These are phyloP conservation scores for Botia almorhae DNA, from an alignment of 2,797 vertebrate species.

Conservation along the genomic window DNA sequence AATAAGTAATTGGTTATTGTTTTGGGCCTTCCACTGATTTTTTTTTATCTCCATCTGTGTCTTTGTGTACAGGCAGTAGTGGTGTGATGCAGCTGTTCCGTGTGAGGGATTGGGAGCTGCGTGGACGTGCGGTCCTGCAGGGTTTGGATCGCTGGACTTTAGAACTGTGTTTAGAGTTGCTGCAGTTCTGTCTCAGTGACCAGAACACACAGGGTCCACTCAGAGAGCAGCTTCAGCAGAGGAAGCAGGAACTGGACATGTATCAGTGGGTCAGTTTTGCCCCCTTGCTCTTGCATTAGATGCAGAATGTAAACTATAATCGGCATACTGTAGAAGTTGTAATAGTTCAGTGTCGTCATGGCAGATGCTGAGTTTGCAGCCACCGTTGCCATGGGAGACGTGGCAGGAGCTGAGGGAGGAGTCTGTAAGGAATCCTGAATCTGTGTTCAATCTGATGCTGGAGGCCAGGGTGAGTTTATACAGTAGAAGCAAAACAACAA, in stretches of 20 bases:
- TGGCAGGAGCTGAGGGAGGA: conserved; percentile 90
- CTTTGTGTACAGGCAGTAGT: conserved; percentile 70
- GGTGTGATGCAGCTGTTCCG: conserved; percentile 85
- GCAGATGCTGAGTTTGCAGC: conserved; percentile 86
- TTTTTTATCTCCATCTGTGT: neutral
- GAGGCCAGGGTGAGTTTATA: conserved; percentile 83
- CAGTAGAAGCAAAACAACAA: neutral
- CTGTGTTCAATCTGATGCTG: conserved; percentile 82
- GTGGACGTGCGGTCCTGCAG: conserved; percentile 82
- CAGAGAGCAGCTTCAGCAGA: conserved; percentile 77
- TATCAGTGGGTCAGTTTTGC: conserved; percentile 83
- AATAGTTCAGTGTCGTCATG: neutral
- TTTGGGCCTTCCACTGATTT: neutral
- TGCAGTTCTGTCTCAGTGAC: conserved; percentile 90
- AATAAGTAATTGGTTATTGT: no score
- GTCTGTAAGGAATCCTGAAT: conserved; percentile 81
- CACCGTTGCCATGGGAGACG: conserved; percentile 78
- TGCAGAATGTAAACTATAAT: neutral
- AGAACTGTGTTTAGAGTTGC: conserved; percentile 84
- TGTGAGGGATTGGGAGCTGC: conserved; percentile 82
- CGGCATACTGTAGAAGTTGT: neutral
- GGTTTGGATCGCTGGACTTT: conserved; percentile 89
- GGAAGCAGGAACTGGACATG: conserved; percentile 84
- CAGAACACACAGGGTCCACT: conserved; percentile 69
- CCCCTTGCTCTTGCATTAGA: neutral